Percentiles rank a stretch among this genome's conserved stretches.
These are phyloP conservation scores for Chondrilla cf. caribensis DNA, from an alignment of 37 sponge, comb jelly and placozoan species.

Conservation along the genomic window DNA sequence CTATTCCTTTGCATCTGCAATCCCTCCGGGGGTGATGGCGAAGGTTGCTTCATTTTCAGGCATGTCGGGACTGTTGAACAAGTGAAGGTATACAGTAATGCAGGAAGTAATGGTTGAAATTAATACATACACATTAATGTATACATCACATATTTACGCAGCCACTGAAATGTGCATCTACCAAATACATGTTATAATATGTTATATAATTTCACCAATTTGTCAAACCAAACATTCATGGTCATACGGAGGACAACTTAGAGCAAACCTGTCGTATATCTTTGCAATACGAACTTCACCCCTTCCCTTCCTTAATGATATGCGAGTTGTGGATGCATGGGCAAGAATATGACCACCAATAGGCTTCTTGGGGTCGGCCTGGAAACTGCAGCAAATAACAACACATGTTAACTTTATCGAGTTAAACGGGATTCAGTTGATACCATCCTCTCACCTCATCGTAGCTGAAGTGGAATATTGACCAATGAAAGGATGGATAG, in stretches of 20 bases:
- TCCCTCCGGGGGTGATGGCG: slow-evolving; percentile 92
- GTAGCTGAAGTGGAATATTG: slow-evolving; percentile 27
- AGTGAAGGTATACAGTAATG: too few species aligned
- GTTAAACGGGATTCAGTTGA: not conserved
- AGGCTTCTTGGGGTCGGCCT: slow-evolving; percentile 99
- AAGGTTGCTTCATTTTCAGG: slow-evolving; percentile 98
- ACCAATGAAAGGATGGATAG: not conserved
- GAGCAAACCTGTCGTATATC: slow-evolving; percentile 97
- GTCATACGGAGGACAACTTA: too few species aligned
- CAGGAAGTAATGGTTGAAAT: too few species aligned
- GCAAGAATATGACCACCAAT: slow-evolving; percentile 98
- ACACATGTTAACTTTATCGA: not conserved
- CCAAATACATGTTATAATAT: too few species aligned
- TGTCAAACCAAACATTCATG: too few species aligned
- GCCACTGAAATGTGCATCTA: too few species aligned
- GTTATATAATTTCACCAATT: too few species aligned
- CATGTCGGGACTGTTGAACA: slow-evolving; percentile 94
- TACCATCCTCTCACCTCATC: slow-evolving; percentile 32
- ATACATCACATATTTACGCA: too few species aligned
- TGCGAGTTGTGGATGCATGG: slow-evolving; percentile 97
- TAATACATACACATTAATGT: too few species aligned
- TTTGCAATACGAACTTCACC: slow-evolving; percentile 97
- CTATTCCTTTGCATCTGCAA: slow-evolving; percentile 95
- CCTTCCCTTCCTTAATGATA: slow-evolving; percentile 93
- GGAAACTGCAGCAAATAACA: slow-evolving; percentile 78